These are phyloP conservation scores for Eupithecia abbreviata DNA, from an alignment of 2,888 invertebrate species.

Conservation along the genomic window DNA sequence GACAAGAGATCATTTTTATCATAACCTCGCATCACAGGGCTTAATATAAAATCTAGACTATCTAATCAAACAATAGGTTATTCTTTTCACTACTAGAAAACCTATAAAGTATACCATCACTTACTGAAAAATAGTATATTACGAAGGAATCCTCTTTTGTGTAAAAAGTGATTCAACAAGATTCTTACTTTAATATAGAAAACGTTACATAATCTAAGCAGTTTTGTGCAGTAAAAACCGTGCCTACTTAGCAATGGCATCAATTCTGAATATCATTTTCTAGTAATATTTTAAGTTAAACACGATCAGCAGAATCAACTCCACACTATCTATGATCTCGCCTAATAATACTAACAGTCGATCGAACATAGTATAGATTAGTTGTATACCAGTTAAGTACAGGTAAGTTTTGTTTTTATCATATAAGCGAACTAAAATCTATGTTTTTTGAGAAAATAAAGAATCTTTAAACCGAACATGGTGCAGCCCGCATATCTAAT, in stretches of 20 bases:
- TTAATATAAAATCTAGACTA: conserved; percentile 38
- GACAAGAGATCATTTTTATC: conserved; percentile 70
- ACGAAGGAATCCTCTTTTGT: conserved; percentile 1
- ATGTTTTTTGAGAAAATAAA: no score
- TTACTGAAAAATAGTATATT: neutral
- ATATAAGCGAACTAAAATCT: no score
- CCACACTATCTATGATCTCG: conserved; percentile 26
- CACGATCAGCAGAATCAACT: conserved; percentile 3
- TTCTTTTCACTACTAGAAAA: conserved; percentile 8
- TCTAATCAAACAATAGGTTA: conserved; percentile 5
- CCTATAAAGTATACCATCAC: neutral
- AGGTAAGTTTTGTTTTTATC: no score
- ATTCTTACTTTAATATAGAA: conserved; percentile 9
- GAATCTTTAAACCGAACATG: no score
- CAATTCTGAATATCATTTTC: neutral
- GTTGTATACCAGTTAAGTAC: no score
- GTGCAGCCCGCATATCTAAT: no score
- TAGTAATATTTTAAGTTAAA: neutral
- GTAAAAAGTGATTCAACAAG: conserved; percentile 14
- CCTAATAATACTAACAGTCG: neutral
- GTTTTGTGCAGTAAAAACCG: conserved; percentile 38
- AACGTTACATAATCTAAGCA: conserved; percentile 24
- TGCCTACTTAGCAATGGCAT: conserved; percentile 18
- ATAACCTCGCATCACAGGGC: conserved; percentile 47
- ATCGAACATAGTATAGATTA: no score